Evolutionary conservation across 2,888 invertebrate species (phyloP).

Genomic region (Coenonympha glycerion): DNA sequence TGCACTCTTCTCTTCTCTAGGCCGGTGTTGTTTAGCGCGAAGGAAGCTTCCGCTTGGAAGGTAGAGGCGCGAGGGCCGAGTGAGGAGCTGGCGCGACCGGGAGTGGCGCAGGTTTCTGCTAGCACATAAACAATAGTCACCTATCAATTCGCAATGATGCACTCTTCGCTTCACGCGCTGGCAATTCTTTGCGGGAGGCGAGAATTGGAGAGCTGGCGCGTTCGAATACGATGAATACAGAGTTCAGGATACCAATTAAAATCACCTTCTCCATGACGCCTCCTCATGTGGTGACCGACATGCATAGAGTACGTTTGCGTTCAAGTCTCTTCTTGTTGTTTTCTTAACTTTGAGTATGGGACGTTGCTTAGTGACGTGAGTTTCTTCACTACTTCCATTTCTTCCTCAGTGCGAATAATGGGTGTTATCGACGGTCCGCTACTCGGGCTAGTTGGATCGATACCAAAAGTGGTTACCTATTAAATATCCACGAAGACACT

Average conservation of each 20-base stretch:
- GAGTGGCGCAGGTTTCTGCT: constrained; percentile 9
- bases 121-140: constrained; percentile 14
- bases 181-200: constrained; percentile 7
- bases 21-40: constrained; percentile 93
- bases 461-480: background rate
- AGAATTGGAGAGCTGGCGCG: constrained; percentile 1
- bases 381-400: too few species aligned
- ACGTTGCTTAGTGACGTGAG: too few species aligned
- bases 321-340: background rate
- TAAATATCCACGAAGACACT: background rate
- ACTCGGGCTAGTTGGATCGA: too few species aligned
- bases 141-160: constrained; percentile 11
- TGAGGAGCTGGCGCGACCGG: constrained; percentile 1
- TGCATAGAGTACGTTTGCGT: background rate
- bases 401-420: too few species aligned
- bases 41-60: constrained; percentile 83
- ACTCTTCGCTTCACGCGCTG: constrained; percentile 9
- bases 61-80: constrained; percentile 46
- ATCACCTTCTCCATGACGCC: background rate
- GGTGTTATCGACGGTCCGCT: too few species aligned
- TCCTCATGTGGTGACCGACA: constrained; percentile 20
- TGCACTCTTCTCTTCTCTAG: constrained; percentile 96
- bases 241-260: background rate
- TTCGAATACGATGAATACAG: background rate
- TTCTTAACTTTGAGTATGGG: too few species aligned